These are phyloP conservation scores for Timandra comae DNA, from an alignment of 2,888 invertebrate species.

Conservation along the genomic window DNA sequence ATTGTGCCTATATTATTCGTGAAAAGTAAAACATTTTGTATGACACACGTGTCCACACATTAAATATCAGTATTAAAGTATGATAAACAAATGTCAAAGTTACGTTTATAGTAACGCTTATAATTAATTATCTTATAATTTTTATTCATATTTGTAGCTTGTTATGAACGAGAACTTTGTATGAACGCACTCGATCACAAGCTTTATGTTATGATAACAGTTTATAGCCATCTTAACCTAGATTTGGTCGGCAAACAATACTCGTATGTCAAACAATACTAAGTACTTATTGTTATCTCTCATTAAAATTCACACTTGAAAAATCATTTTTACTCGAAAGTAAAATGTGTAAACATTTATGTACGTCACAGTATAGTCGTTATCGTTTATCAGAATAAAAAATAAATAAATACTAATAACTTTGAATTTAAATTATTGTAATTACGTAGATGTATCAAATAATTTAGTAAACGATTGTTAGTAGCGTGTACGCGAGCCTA, in stretches of 20 bases:
- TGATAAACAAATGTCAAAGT: no score
- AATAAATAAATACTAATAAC: neutral
- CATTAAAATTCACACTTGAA: slow-evolving; percentile 13
- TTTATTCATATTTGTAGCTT: no score
- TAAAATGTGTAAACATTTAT: slow-evolving; percentile 4
- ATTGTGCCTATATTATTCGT: no score
- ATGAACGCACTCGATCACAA: slow-evolving; percentile 27
- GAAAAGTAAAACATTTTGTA: neutral
- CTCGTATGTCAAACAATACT: slow-evolving; percentile 22
- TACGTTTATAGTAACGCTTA: no score
- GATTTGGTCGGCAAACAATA: slow-evolving; percentile 31
- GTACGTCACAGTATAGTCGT: slow-evolving; percentile 6
- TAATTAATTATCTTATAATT: no score
- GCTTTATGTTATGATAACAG: slow-evolving; percentile 46
- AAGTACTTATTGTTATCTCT: slow-evolving; percentile 17
- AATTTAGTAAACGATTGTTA: neutral
- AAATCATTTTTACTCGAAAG: no score
- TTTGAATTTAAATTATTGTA: neutral
- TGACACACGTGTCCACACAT: slow-evolving; percentile 2
- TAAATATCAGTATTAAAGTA: slow-evolving; percentile 2
- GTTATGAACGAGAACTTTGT: no score
- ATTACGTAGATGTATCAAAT: neutral
- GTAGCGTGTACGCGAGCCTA: neutral
- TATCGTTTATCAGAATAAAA: slow-evolving; percentile 6
- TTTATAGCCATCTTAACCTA: slow-evolving; percentile 52